phyloP scores from a whole-genome alignment of 2,797 vertebrate species.

The Peromyscus eremicus region DNA sequence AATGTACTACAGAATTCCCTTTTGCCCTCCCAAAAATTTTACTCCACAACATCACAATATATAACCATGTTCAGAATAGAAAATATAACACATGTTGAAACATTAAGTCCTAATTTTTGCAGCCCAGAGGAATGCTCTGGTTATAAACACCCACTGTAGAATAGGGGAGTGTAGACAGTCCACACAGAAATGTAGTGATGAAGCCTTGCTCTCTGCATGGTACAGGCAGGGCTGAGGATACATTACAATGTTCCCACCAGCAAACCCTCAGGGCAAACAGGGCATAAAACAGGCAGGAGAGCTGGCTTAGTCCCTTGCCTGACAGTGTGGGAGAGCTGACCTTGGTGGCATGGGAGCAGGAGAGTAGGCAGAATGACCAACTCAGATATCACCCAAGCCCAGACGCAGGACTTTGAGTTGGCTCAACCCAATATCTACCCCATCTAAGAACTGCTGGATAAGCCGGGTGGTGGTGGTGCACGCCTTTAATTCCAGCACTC shows the following conservation, averaged over 20 bases:
- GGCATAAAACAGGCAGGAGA: background rate
- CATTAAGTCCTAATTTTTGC: background rate
- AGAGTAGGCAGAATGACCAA: background rate
- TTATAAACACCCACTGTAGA: background rate
- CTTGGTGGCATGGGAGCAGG: background rate
- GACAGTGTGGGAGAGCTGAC: background rate
- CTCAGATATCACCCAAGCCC: background rate
- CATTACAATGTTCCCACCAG: background rate
- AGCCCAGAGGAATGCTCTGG: background rate
- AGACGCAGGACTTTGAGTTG: background rate
- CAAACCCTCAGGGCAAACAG: background rate
- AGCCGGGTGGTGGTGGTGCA: too few relatives aligned
- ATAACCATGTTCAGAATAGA: too few relatives aligned
- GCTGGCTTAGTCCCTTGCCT: background rate
- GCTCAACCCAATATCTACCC: background rate
- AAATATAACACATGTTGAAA: background rate
- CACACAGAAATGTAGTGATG: too few relatives aligned
- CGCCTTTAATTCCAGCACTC: too few relatives aligned
- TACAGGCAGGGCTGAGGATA: background rate
- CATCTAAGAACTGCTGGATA: background rate
- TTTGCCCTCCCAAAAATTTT: background rate
- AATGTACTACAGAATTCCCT: background rate
- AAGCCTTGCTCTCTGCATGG: background rate
- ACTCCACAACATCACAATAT: background rate
- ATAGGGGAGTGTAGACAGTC: background rate